Conservation (phyloP, 1,140 invertebrate genomes). For the Psilanteris sp. region DNA sequence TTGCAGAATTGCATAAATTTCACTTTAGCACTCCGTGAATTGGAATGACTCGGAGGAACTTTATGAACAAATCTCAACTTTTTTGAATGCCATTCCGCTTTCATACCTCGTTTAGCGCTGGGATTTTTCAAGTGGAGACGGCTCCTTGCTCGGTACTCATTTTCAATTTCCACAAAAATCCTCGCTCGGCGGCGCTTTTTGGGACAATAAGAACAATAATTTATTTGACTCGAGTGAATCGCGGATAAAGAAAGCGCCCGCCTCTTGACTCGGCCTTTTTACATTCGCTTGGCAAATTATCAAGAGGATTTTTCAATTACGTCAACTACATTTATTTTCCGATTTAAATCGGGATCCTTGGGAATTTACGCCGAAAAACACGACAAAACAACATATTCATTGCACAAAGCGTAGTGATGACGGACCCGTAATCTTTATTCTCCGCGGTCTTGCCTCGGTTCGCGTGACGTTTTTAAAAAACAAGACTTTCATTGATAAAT, state of each 20-base stretch:
- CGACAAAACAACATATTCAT: slow-evolving; percentile 11
- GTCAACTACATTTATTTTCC: slow-evolving; percentile 52
- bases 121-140: slow-evolving; percentile 25
- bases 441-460: too few relatives aligned
- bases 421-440: too few relatives aligned
- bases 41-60: slow-evolving; percentile 35
- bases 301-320: slow-evolving; percentile 60
- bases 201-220: slow-evolving; percentile 58
- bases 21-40: slow-evolving; percentile 10
- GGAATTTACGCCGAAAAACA: slow-evolving; percentile 2
- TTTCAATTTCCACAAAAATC: slow-evolving; percentile 51
- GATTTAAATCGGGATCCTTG: slow-evolving; percentile 6
- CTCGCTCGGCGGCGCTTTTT: slow-evolving; percentile 17
- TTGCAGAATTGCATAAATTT: slow-evolving; percentile 18
- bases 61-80: slow-evolving; percentile 40
- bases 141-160: slow-evolving; percentile 31
- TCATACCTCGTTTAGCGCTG: slow-evolving; percentile 46
- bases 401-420: too few relatives aligned
- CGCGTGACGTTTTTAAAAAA: too few relatives aligned
- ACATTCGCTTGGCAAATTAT: slow-evolving; percentile 56
- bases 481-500: too few relatives aligned
- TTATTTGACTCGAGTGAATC: slow-evolving; percentile 43
- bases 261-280: slow-evolving; percentile 28
- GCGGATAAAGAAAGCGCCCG: slow-evolving; percentile 32
- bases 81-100: slow-evolving; percentile 41